Conservation (phyloP, 2,888 invertebrate genomes). For the Meghimatium bilineatum region DNA sequence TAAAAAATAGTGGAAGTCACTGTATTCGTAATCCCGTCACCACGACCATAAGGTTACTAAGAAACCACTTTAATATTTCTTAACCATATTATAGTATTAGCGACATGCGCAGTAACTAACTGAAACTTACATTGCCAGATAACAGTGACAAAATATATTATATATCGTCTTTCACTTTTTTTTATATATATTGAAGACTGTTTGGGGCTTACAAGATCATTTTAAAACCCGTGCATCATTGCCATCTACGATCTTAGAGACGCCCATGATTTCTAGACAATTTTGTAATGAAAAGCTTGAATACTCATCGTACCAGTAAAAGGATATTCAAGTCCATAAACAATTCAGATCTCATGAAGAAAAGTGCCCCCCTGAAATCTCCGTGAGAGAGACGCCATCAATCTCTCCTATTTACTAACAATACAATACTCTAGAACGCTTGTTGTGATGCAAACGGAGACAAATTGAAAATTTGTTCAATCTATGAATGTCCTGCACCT, state of each 20-base stretch:
- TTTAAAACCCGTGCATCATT: background rate
- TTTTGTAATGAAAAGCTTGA: conserved; percentile 1
- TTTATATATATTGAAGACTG: too few species aligned
- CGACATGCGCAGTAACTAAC: too few species aligned
- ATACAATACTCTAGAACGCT: conserved; percentile 14
- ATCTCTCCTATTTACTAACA: conserved; percentile 28
- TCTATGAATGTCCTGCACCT: conserved; percentile 28
- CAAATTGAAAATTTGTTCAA: conserved; percentile 29
- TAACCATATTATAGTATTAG: too few species aligned
- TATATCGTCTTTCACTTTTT: too few species aligned
- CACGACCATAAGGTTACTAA: too few species aligned
- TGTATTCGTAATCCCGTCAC: too few species aligned
- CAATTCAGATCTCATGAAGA: conserved; percentile 27
- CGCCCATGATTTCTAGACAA: conserved; percentile 2
- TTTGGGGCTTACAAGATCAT: background rate
- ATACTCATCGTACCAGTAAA: conserved; percentile 15
- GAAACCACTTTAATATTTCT: too few species aligned
- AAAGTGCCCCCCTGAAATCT: conserved; percentile 18
- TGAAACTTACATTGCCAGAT: too few species aligned
- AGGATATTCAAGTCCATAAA: conserved; percentile 27
- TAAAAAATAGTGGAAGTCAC: too few species aligned
- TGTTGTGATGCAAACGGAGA: conserved; percentile 25
- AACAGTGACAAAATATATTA: too few species aligned
- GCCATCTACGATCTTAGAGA: background rate
- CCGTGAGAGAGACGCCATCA: conserved; percentile 26